Percentiles rank a stretch among this genome's conserved stretches.
Evolutionary conservation across 2,888 invertebrate species (phyloP).

Genomic region (Himalopsyche kuldschensis): DNA sequence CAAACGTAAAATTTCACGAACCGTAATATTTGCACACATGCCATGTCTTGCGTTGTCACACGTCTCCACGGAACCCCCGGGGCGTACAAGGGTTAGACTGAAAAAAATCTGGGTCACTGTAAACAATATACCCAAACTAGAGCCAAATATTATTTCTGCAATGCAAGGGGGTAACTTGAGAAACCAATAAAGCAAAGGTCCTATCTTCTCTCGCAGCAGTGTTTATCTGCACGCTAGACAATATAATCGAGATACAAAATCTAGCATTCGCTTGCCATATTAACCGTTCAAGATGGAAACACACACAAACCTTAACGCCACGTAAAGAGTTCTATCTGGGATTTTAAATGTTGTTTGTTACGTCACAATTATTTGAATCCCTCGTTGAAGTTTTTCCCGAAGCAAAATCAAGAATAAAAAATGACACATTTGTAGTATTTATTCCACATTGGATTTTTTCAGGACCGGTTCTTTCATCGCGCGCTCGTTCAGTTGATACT

Average conservation of each 20-base stretch:
- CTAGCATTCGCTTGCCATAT: slow-evolving; percentile 12
- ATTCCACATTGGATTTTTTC: no score
- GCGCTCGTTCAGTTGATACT: no score
- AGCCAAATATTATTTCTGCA: slow-evolving; percentile 34
- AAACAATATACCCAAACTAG: slow-evolving; percentile 17
- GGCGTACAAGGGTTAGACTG: neutral
- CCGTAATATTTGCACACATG: no score
- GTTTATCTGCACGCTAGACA: slow-evolving; percentile 23
- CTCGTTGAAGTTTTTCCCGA: no score
- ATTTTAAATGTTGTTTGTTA: neutral
- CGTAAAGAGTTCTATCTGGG: neutral
- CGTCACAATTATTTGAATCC: neutral
- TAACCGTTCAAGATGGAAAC: neutral
- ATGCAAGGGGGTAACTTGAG: slow-evolving; percentile 15
- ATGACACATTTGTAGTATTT: no score
- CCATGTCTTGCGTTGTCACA: neutral
- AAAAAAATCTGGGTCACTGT: slow-evolving; percentile 12
- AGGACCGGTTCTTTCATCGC: no score
- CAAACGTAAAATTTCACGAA: no score
- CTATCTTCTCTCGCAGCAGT: slow-evolving; percentile 6
- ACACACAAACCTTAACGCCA: neutral
- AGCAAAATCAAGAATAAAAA: no score
- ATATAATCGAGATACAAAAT: slow-evolving; percentile 22
- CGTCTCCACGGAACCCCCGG: neutral
- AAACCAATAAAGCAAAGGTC: slow-evolving; percentile 33